Conservation (phyloP, 2,113 vertebrate genomes). For the Colaptes auratus region DNA sequence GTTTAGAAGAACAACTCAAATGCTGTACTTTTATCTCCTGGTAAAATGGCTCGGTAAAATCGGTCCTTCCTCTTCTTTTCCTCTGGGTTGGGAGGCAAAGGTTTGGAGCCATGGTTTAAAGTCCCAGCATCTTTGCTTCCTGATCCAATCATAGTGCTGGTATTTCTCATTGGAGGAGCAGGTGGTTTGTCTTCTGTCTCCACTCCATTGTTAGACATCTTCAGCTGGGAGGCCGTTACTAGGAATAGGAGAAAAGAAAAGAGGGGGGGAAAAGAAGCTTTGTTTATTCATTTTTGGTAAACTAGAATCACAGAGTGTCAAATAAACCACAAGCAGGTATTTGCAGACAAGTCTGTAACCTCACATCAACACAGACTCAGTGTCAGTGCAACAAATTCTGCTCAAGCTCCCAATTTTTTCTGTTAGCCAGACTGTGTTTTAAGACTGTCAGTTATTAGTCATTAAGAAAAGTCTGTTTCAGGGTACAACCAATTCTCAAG, state of each 20-base stretch:
- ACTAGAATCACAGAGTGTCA: neutral
- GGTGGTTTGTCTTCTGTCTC: constrained; percentile 95
- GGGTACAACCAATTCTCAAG: neutral
- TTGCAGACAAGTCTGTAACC: neutral
- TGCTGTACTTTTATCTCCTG: constrained; percentile 92
- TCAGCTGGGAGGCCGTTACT: constrained; percentile 75
- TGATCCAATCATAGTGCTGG: constrained; percentile 94
- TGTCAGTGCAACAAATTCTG: neutral
- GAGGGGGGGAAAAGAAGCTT: neutral
- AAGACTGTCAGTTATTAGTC: neutral
- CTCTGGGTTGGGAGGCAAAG: constrained; percentile 93
- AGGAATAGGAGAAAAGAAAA: neutral
- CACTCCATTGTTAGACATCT: constrained; percentile 94
- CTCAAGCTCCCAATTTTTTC: neutral
- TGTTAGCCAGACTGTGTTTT: neutral
- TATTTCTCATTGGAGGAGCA: constrained; percentile 96
- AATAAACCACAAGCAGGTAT: neutral
- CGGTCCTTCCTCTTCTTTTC: constrained; percentile 95
- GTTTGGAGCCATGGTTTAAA: constrained; percentile 93
- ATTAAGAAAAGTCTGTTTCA: neutral
- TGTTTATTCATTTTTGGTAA: neutral
- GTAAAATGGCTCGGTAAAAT: constrained; percentile 91
- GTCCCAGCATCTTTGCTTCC: constrained; percentile 86
- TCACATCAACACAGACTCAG: neutral
- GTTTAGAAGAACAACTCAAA: neutral